phyloP scores from a whole-genome alignment of 2,113 vertebrate species.

The Octodon degus region DNA sequence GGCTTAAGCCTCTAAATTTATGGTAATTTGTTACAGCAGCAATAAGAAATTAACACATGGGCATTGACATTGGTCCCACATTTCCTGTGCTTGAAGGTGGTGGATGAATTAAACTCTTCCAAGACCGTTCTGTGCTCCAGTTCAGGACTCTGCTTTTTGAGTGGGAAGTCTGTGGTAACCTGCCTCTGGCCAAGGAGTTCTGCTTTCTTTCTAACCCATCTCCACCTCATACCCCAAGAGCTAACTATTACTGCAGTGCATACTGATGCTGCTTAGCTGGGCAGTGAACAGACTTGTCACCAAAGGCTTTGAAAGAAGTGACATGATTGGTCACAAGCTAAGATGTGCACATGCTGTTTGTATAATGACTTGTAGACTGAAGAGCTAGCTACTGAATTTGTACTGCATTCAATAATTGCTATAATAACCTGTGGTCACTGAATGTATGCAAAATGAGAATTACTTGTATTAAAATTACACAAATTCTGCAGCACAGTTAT shows the following conservation, averaged over 20 bases:
- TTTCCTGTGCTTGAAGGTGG: background rate
- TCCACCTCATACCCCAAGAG: background rate
- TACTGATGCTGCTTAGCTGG: background rate
- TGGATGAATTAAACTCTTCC: background rate
- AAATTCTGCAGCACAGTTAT: background rate
- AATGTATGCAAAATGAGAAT: background rate
- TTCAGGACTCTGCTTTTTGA: background rate
- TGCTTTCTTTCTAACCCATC: background rate
- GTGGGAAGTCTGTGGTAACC: background rate
- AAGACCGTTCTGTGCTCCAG: background rate
- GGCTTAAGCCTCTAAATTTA: background rate
- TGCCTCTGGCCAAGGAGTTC: background rate
- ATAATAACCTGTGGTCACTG: background rate
- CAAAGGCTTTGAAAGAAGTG: background rate
- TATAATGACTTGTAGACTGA: background rate
- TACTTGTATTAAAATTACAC: background rate
- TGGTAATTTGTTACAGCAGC: background rate
- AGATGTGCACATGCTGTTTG: background rate
- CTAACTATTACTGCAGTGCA: background rate
- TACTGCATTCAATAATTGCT: background rate
- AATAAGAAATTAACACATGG: background rate
- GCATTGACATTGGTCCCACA: background rate
- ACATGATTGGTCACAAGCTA: background rate
- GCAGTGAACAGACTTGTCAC: background rate
- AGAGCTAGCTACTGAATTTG: background rate